These are phyloP conservation scores for Ceratotherium simum DNA, from an alignment of 2,113 vertebrate genomes.

Conservation along the genomic window DNA sequence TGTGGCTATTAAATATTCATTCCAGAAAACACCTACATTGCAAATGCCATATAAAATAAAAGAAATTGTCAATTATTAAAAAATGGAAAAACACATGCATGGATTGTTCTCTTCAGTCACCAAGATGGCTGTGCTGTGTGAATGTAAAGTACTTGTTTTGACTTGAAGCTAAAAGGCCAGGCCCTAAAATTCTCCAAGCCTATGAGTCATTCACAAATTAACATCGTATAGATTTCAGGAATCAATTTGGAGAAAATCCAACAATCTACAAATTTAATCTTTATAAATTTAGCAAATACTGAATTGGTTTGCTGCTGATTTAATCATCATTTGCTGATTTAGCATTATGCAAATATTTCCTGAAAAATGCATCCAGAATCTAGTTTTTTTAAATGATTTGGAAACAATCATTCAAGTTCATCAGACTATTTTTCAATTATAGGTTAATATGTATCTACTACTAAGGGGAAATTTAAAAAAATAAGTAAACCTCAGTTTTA, in stretches of 20 bases:
- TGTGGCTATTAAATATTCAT: not conserved
- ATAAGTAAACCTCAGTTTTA: not conserved
- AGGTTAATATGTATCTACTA: not conserved
- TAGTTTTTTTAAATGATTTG: not conserved
- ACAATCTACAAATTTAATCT: not conserved
- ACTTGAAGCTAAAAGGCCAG: not conserved
- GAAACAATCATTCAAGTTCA: not conserved
- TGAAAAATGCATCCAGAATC: not conserved
- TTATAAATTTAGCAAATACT: not conserved
- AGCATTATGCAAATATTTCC: not conserved
- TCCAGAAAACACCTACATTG: not conserved
- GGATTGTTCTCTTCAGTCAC: not conserved
- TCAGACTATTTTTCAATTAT: not conserved
- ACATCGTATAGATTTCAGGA: not conserved
- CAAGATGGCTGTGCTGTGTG: not conserved
- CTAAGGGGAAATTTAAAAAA: not conserved
- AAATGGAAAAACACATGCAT: not conserved
- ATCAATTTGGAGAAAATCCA: not conserved
- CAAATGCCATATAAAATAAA: not conserved
- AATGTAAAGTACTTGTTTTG: not conserved
- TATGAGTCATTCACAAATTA: not conserved
- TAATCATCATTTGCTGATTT: not conserved
- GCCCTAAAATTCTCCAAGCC: not conserved
- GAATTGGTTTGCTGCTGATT: not conserved
- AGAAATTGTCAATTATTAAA: not conserved